Evolutionary conservation across 2,113 vertebrate species (phyloP).

Genomic region (Panthera tigris): DNA sequence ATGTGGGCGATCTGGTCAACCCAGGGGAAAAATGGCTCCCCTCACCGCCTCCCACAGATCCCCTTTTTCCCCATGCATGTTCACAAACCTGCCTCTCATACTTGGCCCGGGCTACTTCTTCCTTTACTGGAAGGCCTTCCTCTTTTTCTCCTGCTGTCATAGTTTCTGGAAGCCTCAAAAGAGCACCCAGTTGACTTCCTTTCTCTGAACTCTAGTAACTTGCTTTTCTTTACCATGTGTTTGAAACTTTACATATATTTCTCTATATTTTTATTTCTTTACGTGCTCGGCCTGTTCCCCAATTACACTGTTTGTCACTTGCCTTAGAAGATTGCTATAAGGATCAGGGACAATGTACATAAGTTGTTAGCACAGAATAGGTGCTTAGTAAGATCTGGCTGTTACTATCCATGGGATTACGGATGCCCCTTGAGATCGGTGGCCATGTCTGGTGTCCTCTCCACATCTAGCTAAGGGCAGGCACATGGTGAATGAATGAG

Average conservation of each 20-base stretch:
- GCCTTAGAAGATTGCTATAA: not conserved
- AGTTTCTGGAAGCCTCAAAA: not conserved
- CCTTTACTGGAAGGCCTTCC: not conserved
- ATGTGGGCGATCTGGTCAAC: not conserved
- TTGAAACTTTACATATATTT: not conserved
- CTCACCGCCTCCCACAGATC: too few species aligned
- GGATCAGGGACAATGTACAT: not conserved
- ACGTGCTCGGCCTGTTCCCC: not conserved
- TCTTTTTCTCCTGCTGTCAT: not conserved
- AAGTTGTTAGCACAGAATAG: not conserved
- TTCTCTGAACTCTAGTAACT: not conserved
- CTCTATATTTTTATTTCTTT: not conserved
- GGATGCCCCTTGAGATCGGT: not conserved
- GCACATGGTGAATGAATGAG: rapidly evolving
- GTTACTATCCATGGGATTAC: not conserved
- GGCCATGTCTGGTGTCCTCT: not conserved
- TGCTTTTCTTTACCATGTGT: not conserved
- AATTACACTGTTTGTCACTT: not conserved
- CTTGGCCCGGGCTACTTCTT: too few species aligned
- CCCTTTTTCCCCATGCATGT: not conserved
- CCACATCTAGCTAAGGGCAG: not conserved
- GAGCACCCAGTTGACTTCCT: not conserved
- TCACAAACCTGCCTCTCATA: not conserved
- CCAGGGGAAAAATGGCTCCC: not conserved
- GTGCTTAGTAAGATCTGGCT: not conserved